Percentiles rank a stretch among this genome's conserved stretches.
phyloP scores from a whole-genome alignment of 2,797 vertebrate genomes.

The Margarornis squamiger region DNA sequence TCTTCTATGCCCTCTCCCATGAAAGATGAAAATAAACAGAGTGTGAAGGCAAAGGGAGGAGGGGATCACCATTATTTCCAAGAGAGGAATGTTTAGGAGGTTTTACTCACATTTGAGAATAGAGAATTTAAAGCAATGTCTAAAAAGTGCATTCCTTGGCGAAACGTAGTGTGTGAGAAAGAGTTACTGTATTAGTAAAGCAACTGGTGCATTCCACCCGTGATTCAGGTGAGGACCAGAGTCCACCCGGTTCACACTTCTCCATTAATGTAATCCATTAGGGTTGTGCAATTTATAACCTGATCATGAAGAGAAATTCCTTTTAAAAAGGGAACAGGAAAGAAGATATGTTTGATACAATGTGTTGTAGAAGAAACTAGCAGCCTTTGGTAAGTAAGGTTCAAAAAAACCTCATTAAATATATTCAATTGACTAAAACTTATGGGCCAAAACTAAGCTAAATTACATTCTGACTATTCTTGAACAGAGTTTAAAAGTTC shows the following conservation, averaged over 20 bases:
- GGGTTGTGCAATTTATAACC: background rate
- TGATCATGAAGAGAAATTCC: background rate
- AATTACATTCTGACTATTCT: conserved; percentile 52
- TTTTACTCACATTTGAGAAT: conserved; percentile 25
- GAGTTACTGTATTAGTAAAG: conserved; percentile 13
- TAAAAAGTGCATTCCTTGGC: conserved; percentile 33
- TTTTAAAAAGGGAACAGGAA: background rate
- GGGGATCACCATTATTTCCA: background rate
- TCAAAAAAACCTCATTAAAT: conserved; percentile 8
- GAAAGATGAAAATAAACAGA: background rate
- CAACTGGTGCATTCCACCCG: background rate
- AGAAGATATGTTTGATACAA: background rate
- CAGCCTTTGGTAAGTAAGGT: conserved; percentile 8
- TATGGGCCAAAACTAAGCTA: conserved; percentile 34
- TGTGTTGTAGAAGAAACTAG: background rate
- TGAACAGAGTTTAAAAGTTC: conserved; percentile 53
- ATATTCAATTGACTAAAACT: background rate
- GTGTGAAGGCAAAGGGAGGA: background rate
- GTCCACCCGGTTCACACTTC: fast-evolving
- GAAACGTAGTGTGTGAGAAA: background rate
- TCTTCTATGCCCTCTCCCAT: background rate
- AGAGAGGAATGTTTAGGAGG: background rate
- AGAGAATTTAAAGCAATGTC: background rate
- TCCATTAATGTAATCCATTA: background rate
- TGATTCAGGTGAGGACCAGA: background rate